Percentiles rank a stretch among this genome's conserved stretches.
These are phyloP conservation scores for Capitulum mitella DNA, from an alignment of 2,888 invertebrate species.

Conservation along the genomic window DNA sequence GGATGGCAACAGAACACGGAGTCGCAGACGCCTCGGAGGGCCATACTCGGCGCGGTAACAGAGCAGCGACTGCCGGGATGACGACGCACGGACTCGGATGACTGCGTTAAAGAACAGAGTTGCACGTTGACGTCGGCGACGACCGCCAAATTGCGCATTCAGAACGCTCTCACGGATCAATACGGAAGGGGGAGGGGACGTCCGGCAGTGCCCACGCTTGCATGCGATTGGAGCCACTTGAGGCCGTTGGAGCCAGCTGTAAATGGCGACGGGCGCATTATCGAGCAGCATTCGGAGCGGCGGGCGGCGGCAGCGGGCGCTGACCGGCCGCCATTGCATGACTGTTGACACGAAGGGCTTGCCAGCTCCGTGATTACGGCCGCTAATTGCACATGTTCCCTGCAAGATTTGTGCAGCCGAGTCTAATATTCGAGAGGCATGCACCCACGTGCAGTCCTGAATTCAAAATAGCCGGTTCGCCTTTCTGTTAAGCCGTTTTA, in stretches of 20 bases:
- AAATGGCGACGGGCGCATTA: background rate
- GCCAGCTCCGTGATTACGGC: background rate
- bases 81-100: too few relatives aligned
- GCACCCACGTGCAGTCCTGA: constrained; percentile 1
- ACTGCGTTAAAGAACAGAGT: too few relatives aligned
- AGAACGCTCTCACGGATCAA: too few relatives aligned
- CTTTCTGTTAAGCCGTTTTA: constrained; percentile 18
- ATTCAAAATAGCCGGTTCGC: constrained; percentile 16
- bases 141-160: too few relatives aligned
- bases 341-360: background rate
- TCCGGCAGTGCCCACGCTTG: too few relatives aligned
- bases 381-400: background rate
- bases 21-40: background rate
- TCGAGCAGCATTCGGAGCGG: background rate
- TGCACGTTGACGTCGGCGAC: too few relatives aligned
- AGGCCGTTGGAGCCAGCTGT: background rate
- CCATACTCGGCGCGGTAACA: too few relatives aligned
- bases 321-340: background rate
- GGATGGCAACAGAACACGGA: background rate
- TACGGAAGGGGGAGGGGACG: too few relatives aligned
- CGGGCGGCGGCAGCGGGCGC: background rate
- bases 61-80: too few relatives aligned
- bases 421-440: constrained; percentile 11
- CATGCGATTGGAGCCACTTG: background rate
- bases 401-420: background rate